These are phyloP conservation scores for Ooceraea biroi DNA, from an alignment of 1,140 invertebrate genomes.

Conservation along the genomic window DNA sequence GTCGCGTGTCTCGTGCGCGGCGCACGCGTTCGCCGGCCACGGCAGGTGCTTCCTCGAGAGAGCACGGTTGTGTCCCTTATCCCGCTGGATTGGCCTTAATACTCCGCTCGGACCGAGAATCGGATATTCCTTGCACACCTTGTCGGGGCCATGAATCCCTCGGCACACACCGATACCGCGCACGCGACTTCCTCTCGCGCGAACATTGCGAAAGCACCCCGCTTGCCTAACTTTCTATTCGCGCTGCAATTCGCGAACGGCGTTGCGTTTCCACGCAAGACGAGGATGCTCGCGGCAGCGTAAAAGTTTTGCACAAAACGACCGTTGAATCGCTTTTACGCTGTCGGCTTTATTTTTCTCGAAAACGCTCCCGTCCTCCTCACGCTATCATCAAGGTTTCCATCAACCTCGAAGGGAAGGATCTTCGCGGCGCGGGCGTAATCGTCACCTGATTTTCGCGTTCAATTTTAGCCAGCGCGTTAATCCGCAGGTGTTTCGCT, in stretches of 20 bases:
- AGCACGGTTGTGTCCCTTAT: conserved; percentile 25
- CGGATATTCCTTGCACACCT: conserved; percentile 1
- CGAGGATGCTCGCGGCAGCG: neutral
- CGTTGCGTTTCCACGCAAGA: neutral
- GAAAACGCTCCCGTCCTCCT: no score
- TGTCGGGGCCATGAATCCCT: neutral
- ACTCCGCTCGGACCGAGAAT: neutral
- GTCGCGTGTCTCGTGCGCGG: conserved; percentile 56
- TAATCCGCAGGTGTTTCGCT: conserved; percentile 67
- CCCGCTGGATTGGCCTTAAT: conserved; percentile 55
- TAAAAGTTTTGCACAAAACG: neutral
- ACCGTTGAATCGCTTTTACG: no score
- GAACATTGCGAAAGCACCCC: neutral
- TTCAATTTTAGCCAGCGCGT: conserved; percentile 28
- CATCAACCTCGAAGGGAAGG: neutral
- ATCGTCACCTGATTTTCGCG: conserved; percentile 28
- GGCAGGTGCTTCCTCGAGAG: conserved; percentile 61
- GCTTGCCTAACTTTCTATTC: neutral
- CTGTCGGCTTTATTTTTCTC: no score
- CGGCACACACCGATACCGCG: neutral
- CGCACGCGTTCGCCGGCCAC: conserved; percentile 19
- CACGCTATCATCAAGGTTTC: neutral
- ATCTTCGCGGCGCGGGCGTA: neutral
- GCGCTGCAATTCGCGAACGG: neutral
- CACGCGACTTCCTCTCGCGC: conserved; percentile 4